A percentile compares a stretch with the other conserved stretches of the same genome.
Conservation (phyloP, 2,113 vertebrate genomes). For the Malurus melanocephalus region DNA sequence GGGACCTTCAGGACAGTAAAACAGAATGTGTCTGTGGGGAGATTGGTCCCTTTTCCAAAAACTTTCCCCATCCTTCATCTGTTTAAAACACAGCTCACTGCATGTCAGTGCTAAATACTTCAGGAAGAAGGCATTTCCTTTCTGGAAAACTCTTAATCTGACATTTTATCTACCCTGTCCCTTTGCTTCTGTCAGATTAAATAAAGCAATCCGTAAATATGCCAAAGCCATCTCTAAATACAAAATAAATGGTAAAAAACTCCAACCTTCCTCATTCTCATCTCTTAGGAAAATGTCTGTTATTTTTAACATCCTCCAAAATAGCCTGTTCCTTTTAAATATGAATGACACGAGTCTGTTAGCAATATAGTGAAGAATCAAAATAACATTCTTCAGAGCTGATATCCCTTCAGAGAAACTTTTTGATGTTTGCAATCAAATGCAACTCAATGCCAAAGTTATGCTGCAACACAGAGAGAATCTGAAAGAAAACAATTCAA, state of each 20-base stretch:
- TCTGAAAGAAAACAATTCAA: slow-evolving; percentile 40
- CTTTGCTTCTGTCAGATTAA: slow-evolving; percentile 39
- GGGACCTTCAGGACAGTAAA: neutral
- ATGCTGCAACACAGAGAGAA: slow-evolving; percentile 16
- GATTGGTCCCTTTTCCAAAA: neutral
- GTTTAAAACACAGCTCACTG: neutral
- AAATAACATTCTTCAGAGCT: slow-evolving; percentile 12
- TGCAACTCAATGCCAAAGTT: slow-evolving; percentile 31
- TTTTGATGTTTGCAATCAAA: slow-evolving; percentile 55
- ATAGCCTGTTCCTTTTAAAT: slow-evolving; percentile 45
- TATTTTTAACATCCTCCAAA: slow-evolving; percentile 49
- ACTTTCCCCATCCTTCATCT: neutral
- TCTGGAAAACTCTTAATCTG: neutral
- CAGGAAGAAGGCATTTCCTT: slow-evolving; percentile 29
- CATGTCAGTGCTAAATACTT: neutral
- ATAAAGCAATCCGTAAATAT: neutral
- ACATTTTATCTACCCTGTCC: slow-evolving; percentile 24
- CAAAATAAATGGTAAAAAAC: neutral
- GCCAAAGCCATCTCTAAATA: neutral
- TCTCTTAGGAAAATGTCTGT: slow-evolving; percentile 1
- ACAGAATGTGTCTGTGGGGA: neutral
- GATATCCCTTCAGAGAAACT: slow-evolving; percentile 35
- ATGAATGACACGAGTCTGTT: neutral
- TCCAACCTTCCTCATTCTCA: neutral
- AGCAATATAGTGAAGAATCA: slow-evolving; percentile 15